Percentiles rank a stretch among this genome's conserved stretches.
Evolutionary conservation across 2,888 invertebrate genomes (phyloP).

Genomic region (Pecten maximus): DNA sequence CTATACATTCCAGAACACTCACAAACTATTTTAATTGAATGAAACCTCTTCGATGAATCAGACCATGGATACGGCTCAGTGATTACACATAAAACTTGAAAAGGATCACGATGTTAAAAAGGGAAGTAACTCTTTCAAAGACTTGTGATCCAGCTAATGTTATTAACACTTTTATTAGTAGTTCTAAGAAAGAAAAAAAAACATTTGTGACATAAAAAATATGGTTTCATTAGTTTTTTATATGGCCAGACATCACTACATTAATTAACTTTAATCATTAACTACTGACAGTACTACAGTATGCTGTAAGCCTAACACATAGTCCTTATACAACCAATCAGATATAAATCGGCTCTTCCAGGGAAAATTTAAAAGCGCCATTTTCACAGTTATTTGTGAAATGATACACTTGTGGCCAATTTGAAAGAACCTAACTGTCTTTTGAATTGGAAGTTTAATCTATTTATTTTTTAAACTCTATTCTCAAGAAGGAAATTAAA

Average conservation of each 20-base stretch:
- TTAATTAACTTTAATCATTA: no score
- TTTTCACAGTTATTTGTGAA: background rate
- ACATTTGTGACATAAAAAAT: no score
- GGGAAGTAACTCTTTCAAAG: background rate
- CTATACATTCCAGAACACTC: background rate
- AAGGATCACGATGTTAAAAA: background rate
- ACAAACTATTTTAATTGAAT: constrained; percentile 29
- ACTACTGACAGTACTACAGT: no score
- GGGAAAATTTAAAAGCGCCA: background rate
- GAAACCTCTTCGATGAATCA: background rate
- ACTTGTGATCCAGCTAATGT: background rate
- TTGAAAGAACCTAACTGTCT: background rate
- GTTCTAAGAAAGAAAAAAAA: no score
- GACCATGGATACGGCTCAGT: background rate
- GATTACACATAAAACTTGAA: constrained; percentile 5
- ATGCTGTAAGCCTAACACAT: no score
- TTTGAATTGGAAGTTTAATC: background rate
- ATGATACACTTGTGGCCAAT: background rate
- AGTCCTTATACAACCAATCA: no score
- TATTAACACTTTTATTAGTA: background rate
- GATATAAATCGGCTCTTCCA: background rate
- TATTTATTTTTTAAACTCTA: background rate
- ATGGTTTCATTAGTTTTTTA: no score
- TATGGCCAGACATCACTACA: no score
- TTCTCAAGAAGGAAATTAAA: background rate